Evolutionary conservation across 2,888 invertebrate species (phyloP).

Genomic region (Eubasilissa splendida): DNA sequence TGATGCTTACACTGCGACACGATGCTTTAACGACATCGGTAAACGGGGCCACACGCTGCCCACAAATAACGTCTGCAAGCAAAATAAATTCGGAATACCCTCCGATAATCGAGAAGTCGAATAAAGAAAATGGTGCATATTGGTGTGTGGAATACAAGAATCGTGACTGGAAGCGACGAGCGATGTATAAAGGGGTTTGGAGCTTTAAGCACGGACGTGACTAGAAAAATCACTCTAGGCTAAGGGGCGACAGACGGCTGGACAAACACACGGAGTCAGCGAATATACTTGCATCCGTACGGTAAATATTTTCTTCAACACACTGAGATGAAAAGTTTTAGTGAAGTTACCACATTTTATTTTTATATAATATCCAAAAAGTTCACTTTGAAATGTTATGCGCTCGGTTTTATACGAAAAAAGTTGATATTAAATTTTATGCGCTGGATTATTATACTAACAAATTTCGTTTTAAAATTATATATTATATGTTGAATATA

Average conservation of each 20-base stretch:
- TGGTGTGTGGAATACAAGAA: slow-evolving; percentile 2
- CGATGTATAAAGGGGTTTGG: background rate
- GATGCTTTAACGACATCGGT: too few species aligned
- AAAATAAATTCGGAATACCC: background rate
- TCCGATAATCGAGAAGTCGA: background rate
- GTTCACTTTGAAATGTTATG: too few species aligned
- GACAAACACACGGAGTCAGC: background rate
- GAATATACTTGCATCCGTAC: slow-evolving; percentile 1
- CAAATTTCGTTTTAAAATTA: too few species aligned
- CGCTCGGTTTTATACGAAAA: too few species aligned
- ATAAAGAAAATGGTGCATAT: slow-evolving; percentile 1
- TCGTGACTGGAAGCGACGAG: background rate
- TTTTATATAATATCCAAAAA: too few species aligned
- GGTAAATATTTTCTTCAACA: background rate
- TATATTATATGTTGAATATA: too few species aligned
- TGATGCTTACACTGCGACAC: too few species aligned
- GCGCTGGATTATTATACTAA: too few species aligned
- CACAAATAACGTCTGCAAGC: too few species aligned
- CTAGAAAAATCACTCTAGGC: slow-evolving; percentile 19
- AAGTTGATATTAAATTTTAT: too few species aligned
- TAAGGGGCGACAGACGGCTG: background rate
- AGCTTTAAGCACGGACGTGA: slow-evolving; percentile 31
- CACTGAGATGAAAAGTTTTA: background rate
- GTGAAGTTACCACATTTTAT: too few species aligned
- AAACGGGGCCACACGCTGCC: too few species aligned